Evolutionary conservation across 2,113 vertebrate species (phyloP), one percentile per base, ranked within the genome.

Genomic region (Morone chrysops): DNA sequence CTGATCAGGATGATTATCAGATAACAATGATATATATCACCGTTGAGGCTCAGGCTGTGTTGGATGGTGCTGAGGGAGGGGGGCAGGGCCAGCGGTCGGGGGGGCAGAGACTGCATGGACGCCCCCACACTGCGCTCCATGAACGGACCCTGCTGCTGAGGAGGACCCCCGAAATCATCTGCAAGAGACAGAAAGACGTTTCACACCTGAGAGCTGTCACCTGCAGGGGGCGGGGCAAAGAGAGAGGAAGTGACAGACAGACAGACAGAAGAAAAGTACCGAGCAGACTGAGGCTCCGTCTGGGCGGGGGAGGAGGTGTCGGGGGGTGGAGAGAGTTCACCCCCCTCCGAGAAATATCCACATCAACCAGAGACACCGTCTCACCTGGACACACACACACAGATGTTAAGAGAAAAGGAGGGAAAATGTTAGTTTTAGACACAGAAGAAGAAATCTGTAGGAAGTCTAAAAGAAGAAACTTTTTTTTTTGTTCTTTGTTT

Each of bases 221-320:
- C 25, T 10, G 40, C 9, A 6, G n/a, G 36, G 12, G 20, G 71
- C 0, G 16, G 14, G 20, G 17, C 5, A 50, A 16, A 69, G 2
- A n/a, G 3, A 57, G 4, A 70, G 22, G 45, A 82, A 78, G 41
- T n/a, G 40, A 43, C 65, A 47, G 47, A 68, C 63, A 61, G 7
- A 38, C 54, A 41, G 56, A 48, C 38, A 41, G 41, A 40, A 63
- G 41, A 18, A 38, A 78, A 79, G 85, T 97, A 98, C 97, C 97
- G 57, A 98, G 93, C 88, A 98, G 96, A 94, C 97, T 98, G 95
- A 98, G 96, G 94, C 97, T 98, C 83, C 97, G 95, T 73, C 97
- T 95, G 0, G 97, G 97, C 0, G 97, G 97, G 25, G 97, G 97
- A 1, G 97, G 97, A 0, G 97, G 97, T 4, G 97, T 98, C 2